phyloP scores from a whole-genome alignment of 37 sponge, comb jelly and placozoan genomes.

The Chondrosia reniformis region DNA sequence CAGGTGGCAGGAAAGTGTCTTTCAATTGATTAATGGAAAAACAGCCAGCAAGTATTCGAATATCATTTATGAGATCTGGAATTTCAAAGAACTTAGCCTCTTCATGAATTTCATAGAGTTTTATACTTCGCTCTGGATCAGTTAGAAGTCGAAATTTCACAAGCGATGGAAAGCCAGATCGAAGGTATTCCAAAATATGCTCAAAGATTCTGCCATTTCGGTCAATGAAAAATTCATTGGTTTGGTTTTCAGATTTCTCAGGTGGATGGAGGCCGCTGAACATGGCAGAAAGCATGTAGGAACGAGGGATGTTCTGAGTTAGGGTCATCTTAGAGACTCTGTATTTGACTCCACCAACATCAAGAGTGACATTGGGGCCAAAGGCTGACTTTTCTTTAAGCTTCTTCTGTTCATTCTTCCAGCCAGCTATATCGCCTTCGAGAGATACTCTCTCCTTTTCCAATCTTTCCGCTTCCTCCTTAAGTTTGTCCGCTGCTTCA shows the following conservation, averaged over 20 bases:
- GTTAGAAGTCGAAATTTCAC: neutral
- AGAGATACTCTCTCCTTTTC: neutral
- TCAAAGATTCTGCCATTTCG: conserved; percentile 17
- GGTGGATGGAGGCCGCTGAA: conserved; percentile 20
- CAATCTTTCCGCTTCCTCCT: neutral
- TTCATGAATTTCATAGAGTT: conserved; percentile 10
- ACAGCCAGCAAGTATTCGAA: neutral
- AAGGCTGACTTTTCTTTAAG: conserved; percentile 18
- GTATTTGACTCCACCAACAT: conserved; percentile 16
- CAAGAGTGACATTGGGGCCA: conserved; percentile 17
- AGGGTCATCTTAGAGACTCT: conserved; percentile 8
- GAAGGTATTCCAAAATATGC: conserved; percentile 23
- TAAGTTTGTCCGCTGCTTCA: neutral
- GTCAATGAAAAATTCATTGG: conserved; percentile 9
- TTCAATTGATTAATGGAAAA: neutral
- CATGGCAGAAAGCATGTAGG: conserved; percentile 16
- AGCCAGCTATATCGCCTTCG: neutral
- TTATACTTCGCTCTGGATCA: conserved; percentile 19
- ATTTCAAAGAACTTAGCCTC: conserved; percentile 22
- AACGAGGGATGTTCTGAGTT: conserved; percentile 3
- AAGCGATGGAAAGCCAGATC: conserved; percentile 1
- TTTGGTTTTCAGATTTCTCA: neutral
- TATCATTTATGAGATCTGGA: conserved; percentile 20
- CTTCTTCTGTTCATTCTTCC: conserved; percentile 13
- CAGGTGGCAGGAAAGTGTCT: neutral